Base-by-base conservation (phyloP, 2,888 invertebrate species). In the Hartigia nigra region DNA sequence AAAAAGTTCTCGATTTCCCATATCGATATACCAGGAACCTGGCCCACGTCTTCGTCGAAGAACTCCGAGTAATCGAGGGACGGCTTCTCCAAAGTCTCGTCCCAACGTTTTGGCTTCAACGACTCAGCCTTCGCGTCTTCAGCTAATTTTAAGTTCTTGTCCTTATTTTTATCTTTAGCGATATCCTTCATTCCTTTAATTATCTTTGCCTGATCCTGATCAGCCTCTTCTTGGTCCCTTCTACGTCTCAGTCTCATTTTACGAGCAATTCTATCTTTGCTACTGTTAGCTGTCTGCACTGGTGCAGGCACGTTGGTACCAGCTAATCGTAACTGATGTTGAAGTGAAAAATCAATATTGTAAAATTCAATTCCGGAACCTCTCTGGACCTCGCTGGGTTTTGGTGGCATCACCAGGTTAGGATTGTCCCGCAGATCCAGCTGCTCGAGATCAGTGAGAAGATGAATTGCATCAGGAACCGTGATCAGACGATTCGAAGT, bases 1-100 rank as follows among this genome's bases (percentile, higher is more conserved):
- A 99, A 93, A 92, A 99, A 99, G 92, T 99, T 99, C 92, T 99
- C 99, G 82, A 99, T 99, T 93, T 99, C 99, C 99, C 99, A 99
- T 81, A 99, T 96, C 36, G 97, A 96, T 55, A 99, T 89, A 3
- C 99, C 98, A 0, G 98, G 96, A 77, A 96, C 93, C 90, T 98
- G 98, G 0, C 99, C 99, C 0, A 98, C 97, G 86, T 97, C 98
- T 84, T 97, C 97, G 87, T 97, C 99, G 91, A 99, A 99, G 92
- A 99, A 97, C 92, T 99, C 98, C 0, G 98, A 98, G 92, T 99
- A 99, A 92, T 99, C 98, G 78, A 99, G 92, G 72, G 98, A 97
- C 0, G 99, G 99, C 90, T 98, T 98, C 91, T 98, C 98, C 81
- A 99, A 91, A 14, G 96, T 95, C 92, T 99, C 99, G 91, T 99